Evolutionary conservation across 2,888 invertebrate species (phyloP).

Genomic region (Cosmia pyralina): DNA sequence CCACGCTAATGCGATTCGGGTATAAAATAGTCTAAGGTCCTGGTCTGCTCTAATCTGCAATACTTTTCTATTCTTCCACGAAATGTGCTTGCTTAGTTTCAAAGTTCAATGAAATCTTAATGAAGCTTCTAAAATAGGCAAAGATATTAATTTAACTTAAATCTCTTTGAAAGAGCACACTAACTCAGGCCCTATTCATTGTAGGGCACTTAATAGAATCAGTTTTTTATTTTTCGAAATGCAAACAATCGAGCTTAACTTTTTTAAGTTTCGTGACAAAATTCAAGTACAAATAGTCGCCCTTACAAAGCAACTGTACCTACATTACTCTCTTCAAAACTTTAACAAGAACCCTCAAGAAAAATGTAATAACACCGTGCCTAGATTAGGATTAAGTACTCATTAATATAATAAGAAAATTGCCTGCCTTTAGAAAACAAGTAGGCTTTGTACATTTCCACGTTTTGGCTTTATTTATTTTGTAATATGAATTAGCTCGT

Average conservation of each 20-base stretch:
- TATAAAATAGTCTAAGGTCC: not conserved
- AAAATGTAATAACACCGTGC: constrained; percentile 8
- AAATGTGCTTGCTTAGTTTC: not conserved
- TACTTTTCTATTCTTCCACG: not conserved
- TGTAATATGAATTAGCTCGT: constrained; percentile 6
- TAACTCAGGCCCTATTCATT: not conserved
- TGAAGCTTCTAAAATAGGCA: too few relatives aligned
- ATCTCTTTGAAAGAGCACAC: too few relatives aligned
- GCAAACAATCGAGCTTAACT: too few relatives aligned
- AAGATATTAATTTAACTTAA: too few relatives aligned
- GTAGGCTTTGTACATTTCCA: constrained; percentile 19
- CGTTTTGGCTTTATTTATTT: constrained; percentile 9
- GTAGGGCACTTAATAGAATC: too few relatives aligned
- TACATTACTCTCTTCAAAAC: constrained; percentile 8
- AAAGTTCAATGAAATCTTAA: not conserved
- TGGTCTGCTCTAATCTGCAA: not conserved
- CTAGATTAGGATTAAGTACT: constrained; percentile 23
- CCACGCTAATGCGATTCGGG: too few relatives aligned
- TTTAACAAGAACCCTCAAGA: constrained; percentile 21
- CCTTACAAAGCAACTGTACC: too few relatives aligned
- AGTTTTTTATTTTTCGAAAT: too few relatives aligned
- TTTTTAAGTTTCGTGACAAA: too few relatives aligned
- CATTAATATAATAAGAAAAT: constrained; percentile 41
- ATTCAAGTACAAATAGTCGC: too few relatives aligned
- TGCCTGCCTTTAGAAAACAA: constrained; percentile 25